phyloP scores from a whole-genome alignment of 2,888 invertebrate species.

The Serripes groenlandicus region DNA sequence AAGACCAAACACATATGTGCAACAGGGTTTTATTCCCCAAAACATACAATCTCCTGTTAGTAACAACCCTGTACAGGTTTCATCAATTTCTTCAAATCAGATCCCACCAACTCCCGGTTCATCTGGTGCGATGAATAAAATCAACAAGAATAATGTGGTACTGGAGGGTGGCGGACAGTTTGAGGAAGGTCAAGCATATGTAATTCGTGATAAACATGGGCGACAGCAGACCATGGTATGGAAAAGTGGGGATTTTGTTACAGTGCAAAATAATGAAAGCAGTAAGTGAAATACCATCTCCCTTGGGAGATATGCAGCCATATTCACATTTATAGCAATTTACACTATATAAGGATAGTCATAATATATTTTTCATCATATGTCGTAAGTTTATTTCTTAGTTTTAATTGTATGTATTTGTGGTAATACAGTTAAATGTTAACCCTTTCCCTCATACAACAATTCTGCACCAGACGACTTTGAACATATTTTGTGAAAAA shows the following conservation, averaged over 20 bases:
- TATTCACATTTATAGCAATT: no score
- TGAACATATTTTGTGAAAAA: no score
- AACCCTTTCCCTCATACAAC: no score
- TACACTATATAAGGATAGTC: no score
- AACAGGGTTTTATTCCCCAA: background rate
- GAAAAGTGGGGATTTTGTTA: conserved; percentile 45
- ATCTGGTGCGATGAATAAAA: background rate
- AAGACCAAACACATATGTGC: conserved; percentile 20
- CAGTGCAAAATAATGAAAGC: conserved; percentile 12
- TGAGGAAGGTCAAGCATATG: conserved; percentile 64
- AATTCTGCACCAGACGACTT: no score
- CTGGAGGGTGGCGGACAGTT: conserved; percentile 67
- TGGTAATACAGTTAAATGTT: no score
- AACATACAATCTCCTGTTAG: background rate
- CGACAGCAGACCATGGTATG: conserved; percentile 57
- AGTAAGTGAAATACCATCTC: conserved; percentile 36
- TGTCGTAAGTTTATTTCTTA: no score
- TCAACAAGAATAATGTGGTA: conserved; percentile 51
- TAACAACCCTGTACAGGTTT: conserved; percentile 42
- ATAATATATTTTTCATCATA: no score
- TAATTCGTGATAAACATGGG: conserved; percentile 57
- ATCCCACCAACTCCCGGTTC: background rate
- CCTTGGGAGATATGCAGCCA: no score
- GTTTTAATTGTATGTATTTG: no score
- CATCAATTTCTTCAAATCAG: conserved; percentile 40